phyloP scores from a whole-genome alignment of 92 coral and sea anemone species.

The Siderastrea radians region DNA sequence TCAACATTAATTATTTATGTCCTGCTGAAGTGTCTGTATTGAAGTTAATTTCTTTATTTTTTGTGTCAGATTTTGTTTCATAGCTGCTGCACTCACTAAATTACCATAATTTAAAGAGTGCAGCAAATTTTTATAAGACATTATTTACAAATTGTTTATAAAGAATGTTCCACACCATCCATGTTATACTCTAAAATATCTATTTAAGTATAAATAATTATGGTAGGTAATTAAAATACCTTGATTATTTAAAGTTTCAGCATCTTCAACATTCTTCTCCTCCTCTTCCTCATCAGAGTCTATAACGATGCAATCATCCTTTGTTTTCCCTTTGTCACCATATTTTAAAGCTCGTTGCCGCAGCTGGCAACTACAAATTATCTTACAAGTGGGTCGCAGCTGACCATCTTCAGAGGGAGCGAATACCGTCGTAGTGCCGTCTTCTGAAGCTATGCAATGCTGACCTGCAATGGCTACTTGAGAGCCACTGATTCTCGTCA shows the following conservation, averaged over 20 bases:
- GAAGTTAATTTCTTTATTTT: too few relatives aligned
- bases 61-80: too few relatives aligned
- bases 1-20: too few relatives aligned
- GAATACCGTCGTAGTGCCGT: conserved; percentile 13
- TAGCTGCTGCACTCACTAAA: too few relatives aligned
- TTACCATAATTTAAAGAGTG: too few relatives aligned
- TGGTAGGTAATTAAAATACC: not conserved
- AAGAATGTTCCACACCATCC: too few relatives aligned
- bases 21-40: too few relatives aligned
- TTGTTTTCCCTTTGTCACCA: conserved; percentile 43
- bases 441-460: conserved; percentile 12
- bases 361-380: conserved; percentile 48
- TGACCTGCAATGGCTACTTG: not conserved
- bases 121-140: too few relatives aligned
- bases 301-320: conserved; percentile 62
- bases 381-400: conserved; percentile 6
- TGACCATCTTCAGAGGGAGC: conserved; percentile 31
- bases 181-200: too few relatives aligned
- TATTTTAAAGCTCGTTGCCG: conserved; percentile 30
- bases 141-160: too few relatives aligned
- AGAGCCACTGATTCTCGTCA: not conserved
- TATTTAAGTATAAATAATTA: not conserved
- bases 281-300: conserved; percentile 82
- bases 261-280: not conserved
- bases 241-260: not conserved